Evolutionary conservation across 2,113 vertebrate species (phyloP), one percentile per base, ranked within the genome.

Genomic region (Penelope pileata): DNA sequence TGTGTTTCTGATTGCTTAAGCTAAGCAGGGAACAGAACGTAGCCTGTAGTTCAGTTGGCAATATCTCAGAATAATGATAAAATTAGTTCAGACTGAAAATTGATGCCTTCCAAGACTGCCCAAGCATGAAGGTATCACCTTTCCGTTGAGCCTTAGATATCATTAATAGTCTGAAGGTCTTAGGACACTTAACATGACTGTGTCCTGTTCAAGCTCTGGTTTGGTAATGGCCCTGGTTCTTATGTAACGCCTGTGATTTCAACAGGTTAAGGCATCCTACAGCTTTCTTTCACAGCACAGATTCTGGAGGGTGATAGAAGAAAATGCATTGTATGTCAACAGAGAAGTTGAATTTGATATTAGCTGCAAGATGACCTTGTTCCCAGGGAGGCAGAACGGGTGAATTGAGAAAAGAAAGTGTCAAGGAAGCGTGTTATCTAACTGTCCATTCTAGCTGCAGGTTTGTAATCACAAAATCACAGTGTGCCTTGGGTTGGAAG

Each of bases 301-400:
- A 29, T 68, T 29, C 36, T 53, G 64, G 18, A 42, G 14, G 58
- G 22, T 11, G 58, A 58, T 8, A 2, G 23, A 54, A 45, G 63
- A 12, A 42, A 42, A 36, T 1, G 7, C 13, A 1, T 12, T 6
- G 1, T 9, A 0, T 15, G 50, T 14, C 29, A 10, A 2, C 22
- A 3, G 40, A 12, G 42, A 9, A 62, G 50, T 12, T 10, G 83
- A 7, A 5, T 54, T n/a, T 8, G 47, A 1, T 10, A 3, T 24
- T 2, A 3, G 74, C 47, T 47, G 67, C 17, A 2, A 3, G 4
- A 2, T 26, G 47, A 50, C 68, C 47, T 5, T 5, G 19, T 60
- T 83, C 63, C 78, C 81, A 38, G 36, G 50, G 56, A 16, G 38
- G 3, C 40, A 85, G 48, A 58, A 48, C 8, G 19, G 2, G 72